A percentile compares a stretch with the other conserved stretches of the same genome.
Conservation (phyloP, 2,113 vertebrate species). For the Tonatia bakeri region DNA sequence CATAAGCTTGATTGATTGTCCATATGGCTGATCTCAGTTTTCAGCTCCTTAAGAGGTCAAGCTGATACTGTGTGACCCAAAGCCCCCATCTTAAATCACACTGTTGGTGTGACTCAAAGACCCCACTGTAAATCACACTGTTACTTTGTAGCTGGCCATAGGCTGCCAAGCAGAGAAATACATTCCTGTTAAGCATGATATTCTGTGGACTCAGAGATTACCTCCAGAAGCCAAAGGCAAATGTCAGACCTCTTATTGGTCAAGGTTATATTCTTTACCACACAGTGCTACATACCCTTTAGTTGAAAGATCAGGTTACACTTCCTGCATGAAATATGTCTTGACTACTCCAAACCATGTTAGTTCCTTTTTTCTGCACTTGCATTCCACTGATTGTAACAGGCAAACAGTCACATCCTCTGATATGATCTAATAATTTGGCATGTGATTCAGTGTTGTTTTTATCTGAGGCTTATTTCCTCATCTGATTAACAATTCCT, state of each 20-base stretch:
- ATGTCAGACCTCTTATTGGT: background rate
- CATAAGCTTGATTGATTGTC: background rate
- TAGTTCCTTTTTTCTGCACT: background rate
- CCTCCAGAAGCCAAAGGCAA: background rate
- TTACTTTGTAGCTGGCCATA: background rate
- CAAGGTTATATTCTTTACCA: background rate
- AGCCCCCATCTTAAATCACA: background rate
- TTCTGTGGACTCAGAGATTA: background rate
- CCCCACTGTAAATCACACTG: background rate
- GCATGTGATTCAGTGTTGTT: background rate
- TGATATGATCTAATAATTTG: background rate
- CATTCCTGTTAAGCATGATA: background rate
- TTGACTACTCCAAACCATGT: background rate
- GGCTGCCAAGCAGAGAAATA: background rate
- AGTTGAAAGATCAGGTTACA: background rate
- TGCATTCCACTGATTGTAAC: background rate
- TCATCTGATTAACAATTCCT: background rate
- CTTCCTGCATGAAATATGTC: background rate
- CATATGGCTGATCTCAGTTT: background rate
- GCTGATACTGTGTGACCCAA: background rate
- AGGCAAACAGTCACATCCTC: background rate
- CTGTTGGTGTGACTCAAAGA: background rate
- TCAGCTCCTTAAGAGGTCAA: background rate
- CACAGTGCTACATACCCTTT: background rate
- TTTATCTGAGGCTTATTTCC: background rate